phyloP scores from a whole-genome alignment of 2,113 vertebrate genomes.

The Charina bottae region DNA sequence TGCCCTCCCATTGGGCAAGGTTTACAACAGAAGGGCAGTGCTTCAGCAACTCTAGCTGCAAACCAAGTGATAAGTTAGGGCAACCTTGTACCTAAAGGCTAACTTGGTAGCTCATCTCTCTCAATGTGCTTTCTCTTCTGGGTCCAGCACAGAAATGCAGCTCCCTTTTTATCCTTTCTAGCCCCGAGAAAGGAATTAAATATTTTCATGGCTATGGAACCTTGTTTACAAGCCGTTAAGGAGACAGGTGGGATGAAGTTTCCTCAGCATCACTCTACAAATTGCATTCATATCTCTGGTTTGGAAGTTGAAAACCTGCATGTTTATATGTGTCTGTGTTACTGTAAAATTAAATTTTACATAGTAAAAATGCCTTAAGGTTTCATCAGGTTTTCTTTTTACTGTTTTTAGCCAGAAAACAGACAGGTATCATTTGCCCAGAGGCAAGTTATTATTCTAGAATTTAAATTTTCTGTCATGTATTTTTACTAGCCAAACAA shows the following conservation, averaged over 20 bases:
- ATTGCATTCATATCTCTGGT: background rate
- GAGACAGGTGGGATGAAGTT: background rate
- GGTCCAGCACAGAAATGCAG: background rate
- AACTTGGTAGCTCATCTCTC: background rate
- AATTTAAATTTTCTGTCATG: background rate
- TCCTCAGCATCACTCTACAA: background rate
- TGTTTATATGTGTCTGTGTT: background rate
- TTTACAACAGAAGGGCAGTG: too few species aligned
- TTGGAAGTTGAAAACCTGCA: background rate
- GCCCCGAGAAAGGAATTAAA: background rate
- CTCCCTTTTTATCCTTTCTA: background rate
- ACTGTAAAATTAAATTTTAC: background rate
- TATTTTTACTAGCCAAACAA: background rate
- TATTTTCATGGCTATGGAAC: background rate
- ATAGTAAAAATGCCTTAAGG: too few species aligned
- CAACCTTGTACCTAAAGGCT: background rate
- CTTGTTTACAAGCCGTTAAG: background rate
- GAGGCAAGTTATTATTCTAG: background rate
- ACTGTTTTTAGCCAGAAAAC: background rate
- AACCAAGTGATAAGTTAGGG: background rate
- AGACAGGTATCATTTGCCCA: background rate
- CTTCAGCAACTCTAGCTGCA: too few species aligned
- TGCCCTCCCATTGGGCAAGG: too few species aligned
- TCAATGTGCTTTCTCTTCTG: background rate
- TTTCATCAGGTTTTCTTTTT: background rate